Base-by-base conservation (phyloP, 2,797 vertebrate species). In the Oreonectes daqikongensis region DNA sequence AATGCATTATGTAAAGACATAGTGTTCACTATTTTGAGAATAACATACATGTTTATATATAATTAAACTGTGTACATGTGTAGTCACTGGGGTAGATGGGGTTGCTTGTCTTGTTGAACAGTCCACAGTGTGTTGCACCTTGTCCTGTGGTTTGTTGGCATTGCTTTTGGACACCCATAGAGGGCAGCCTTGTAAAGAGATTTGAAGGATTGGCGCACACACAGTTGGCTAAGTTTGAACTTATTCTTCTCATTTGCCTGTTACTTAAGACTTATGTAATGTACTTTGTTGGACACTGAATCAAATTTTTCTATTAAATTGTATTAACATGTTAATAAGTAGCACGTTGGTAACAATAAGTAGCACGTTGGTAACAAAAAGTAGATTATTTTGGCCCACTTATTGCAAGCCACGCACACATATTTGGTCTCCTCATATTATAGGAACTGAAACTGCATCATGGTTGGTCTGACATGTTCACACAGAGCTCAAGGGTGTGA, bases 381-480 rank as follows among this genome's bases (percentile, higher is more conserved):
- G n/a, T 6, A 22, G 24, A 60, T 55, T 46, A 44, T n/a, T 22
- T 71, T 70, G 2, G 17, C 0, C 3, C 14, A 28, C 35, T 26
- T 17, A 42, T 75, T 30, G 18, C 26, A 30, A 44, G 17, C 26
- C 32, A 1, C 30, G 18, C 1, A 1, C 24, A 22, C 32, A 28
- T 48, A 20, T 60, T 72, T 69, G 50, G 44, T 77, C 65, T 72
- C 30, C 44, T 81, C 15, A 59, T 50, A 69, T 63, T 66, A 55
- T 12, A 64, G 83, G 67, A 80, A 81, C 76, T 81, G 55, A 86
- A 86, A 81, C 80, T 11, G 61, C 88, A 86, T 83, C 82, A 81
- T 90, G 83, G 88, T 85, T 77, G 60, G 35, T 20, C 42, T 85
- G 82, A 86, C 65, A 74, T 84, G 80, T 87, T 89, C 85, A 78